These are phyloP conservation scores for Pampus argenteus DNA, from an alignment of 2,797 vertebrate genomes.

Conservation along the genomic window DNA sequence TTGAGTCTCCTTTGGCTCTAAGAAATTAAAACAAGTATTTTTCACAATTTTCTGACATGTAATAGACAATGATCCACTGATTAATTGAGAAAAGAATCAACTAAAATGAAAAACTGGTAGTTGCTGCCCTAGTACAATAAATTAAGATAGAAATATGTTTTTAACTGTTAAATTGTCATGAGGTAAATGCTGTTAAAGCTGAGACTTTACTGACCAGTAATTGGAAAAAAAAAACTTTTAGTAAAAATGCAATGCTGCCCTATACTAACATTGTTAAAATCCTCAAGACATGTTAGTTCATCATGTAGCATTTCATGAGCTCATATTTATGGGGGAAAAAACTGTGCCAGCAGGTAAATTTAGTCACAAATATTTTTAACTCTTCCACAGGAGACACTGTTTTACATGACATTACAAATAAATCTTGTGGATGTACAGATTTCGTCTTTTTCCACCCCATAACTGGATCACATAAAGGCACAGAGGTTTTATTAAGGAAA, in stretches of 20 bases:
- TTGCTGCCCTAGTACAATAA: not conserved
- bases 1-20: not conserved
- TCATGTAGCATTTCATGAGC: not conserved
- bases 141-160: slow-evolving; percentile 12
- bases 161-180: not conserved
- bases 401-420: slow-evolving; percentile 1
- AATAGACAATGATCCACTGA: no score
- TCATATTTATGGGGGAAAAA: not conserved
- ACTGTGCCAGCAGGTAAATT: slow-evolving; percentile 1
- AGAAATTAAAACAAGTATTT: not conserved
- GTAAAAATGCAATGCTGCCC: not conserved
- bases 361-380: not conserved
- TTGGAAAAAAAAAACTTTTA: not conserved
- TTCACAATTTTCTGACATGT: not conserved
- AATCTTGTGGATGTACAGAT: slow-evolving; percentile 10
- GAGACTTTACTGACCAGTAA: not conserved
- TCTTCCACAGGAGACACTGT: not conserved
- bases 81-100: not conserved
- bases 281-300: not conserved
- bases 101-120: no score
- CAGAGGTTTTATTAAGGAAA: slow-evolving; percentile 40
- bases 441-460: slow-evolving; percentile 17
- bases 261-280: not conserved
- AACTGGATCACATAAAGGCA: slow-evolving; percentile 28
- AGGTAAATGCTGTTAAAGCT: not conserved